Percentiles rank a stretch among this genome's conserved stretches.
These are phyloP conservation scores for Falco peregrinus DNA, from an alignment of 2,797 vertebrate genomes.

Conservation along the genomic window DNA sequence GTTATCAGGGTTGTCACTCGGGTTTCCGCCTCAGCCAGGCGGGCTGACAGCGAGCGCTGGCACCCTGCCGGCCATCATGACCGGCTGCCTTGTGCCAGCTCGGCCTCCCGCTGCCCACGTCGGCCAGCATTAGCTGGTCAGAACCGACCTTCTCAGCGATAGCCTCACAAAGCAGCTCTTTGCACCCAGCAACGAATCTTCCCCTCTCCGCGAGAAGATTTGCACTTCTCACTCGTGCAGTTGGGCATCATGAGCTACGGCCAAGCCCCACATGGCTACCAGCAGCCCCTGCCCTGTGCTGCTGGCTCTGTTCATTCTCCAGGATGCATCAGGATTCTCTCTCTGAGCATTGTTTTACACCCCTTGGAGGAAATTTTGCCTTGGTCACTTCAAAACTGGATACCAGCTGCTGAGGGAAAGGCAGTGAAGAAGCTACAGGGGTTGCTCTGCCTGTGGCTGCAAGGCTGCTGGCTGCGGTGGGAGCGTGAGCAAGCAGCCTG, in stretches of 20 bases:
- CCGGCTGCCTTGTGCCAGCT: not conserved
- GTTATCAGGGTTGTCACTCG: slow-evolving; percentile 28
- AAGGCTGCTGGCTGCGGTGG: fast-evolving
- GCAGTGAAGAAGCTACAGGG: not conserved
- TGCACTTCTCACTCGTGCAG: fast-evolving
- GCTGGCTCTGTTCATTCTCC: not conserved
- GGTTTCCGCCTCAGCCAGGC: slow-evolving; percentile 21
- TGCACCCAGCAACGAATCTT: not conserved
- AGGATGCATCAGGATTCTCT: not conserved
- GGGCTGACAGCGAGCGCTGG: not conserved
- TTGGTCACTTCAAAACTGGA: not conserved
- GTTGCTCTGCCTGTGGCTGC: not conserved
- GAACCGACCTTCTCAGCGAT: fast-evolving
- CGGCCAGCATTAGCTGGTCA: fast-evolving
- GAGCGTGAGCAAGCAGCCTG: not conserved
- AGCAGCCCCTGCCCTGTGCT: not conserved
- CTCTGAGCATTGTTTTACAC: not conserved
- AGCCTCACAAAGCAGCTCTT: not conserved
- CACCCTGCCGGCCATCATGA: fast-evolving
- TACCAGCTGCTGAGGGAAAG: not conserved
- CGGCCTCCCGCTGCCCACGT: not conserved
- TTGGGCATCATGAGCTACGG: fast-evolving
- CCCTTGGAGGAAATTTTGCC: fast-evolving
- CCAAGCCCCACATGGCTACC: fast-evolving
- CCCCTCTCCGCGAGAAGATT: not conserved